Base-by-base conservation (phyloP, 2,888 invertebrate genomes). In the Eretmocerus hayati region DNA sequence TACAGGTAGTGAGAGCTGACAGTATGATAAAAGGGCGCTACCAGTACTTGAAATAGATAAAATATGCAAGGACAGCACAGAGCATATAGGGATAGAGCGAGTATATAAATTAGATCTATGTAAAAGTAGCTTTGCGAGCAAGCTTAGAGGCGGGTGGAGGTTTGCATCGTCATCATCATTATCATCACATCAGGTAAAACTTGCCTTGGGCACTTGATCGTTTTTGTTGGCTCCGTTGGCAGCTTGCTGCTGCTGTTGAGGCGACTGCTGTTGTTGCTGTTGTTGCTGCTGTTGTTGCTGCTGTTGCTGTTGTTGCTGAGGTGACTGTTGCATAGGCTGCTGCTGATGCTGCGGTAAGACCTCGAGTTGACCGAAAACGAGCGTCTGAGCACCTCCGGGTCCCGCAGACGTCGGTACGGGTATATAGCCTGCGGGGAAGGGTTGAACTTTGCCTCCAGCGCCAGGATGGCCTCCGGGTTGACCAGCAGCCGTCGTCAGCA, bases 331-430 rank as follows among this genome's bases (percentile, higher is more conserved):
- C 5, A 59, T 59, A 2, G 67, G 39, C 6, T 68, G 65, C 3
- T 59, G 64, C n/a, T 64, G 67, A 6, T 66, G 66, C 53, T 70
- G 71, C 0, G 71, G 86, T 60, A 84, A 77, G 6, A 84, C 84
- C 3, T 82, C 82, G 46, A 85, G 72, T 51, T 83, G 85, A 52
- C 84, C 83, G 69, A 82, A 87, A 40, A 89, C 84, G 59, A 89
- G 75, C 5, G 89, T 87, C 65, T 87, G 87, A 9, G 67, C 69
- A 16, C 59, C 70, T 1, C 70, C 71, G 2, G 68, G 85, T 50
- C 85, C 83, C 5, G 85, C 84, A 58, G 87, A 88, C 31, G 87
- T 82, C 19, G 85, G 86, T 52, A 85, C 85, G 16, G 84, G 85
- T 46, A 87, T 79, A 66, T 90, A 90, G 3, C 89, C 85, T 4